Base-by-base conservation (phyloP, 2,113 vertebrate species). In the Dryoscopus gambensis region DNA sequence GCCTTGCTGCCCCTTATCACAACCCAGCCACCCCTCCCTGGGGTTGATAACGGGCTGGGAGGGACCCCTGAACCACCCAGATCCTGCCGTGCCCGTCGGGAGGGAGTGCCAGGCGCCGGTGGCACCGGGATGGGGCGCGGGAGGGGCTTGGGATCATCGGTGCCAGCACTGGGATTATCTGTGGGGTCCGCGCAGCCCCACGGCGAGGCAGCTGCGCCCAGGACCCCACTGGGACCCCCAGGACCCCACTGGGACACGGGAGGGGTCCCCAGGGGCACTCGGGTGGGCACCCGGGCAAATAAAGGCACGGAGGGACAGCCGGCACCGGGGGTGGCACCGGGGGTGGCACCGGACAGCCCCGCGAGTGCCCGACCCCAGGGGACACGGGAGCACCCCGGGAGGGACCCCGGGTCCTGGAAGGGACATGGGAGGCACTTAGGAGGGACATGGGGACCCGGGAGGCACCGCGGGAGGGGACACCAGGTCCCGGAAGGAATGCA, bases 31-130 rank as follows among this genome's bases (percentile, higher is more conserved):
- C 1, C 68, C 84, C 73, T 35, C 60, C 64, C 11, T 0, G 2
- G 1, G 5, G n/a, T 59, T 15, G 93, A 92, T 94, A 94, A 24
- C 27, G 39, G 33, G 6, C 13, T 3, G 15, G 78, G 64, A 59
- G 65, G 83, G 49, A 79, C 5, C 30, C 73, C 4, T 8, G 30
- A 56, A 33, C 60, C 89, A 35, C 89, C 77, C 77, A 5, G 49
- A 3, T 5, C 5, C 42, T 10, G 27, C 79, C 22, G 6, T 1
- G 1, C 49, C 31, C 1, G 0, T 2, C 5, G 10, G n/a, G 7
- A 64, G 17, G 50, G 22, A 35, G 24, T 0, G 15, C 50, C 67
- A 11, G 22, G 15, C 46, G 11, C 60, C 19, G 20, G 25, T 0
- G 30, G 3, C 44, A 35, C 20, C 6, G 57, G 16, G 18, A 50